A percentile compares a stretch with the other conserved stretches of the same genome.
Evolutionary conservation across 2,888 invertebrate genomes (phyloP).

Genomic region (Seira ritae): DNA sequence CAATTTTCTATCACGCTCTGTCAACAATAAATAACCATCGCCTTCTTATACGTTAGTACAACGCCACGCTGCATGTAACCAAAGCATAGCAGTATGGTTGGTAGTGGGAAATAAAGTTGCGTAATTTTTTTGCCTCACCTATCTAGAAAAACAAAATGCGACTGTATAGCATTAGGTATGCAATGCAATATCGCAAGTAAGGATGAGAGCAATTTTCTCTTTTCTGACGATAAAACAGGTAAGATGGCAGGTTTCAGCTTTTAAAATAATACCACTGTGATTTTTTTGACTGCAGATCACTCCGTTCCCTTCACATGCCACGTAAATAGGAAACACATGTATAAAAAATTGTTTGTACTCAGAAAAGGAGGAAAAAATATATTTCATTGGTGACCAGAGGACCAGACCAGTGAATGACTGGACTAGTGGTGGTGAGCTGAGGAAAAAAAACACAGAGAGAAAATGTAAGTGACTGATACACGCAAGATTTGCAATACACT

Average conservation of each 20-base stretch:
- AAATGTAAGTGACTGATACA: slow-evolving; percentile 15
- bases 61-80: no score
- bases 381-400: not conserved
- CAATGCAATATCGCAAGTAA: not conserved
- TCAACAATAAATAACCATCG: slow-evolving; percentile 49
- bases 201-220: not conserved
- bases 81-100: not conserved
- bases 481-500: slow-evolving; percentile 26
- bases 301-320: slow-evolving; percentile 29
- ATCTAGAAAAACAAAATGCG: not conserved
- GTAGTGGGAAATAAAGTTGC: not conserved
- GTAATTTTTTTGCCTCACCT: slow-evolving; percentile 1
- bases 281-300: slow-evolving; percentile 56
- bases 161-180: not conserved
- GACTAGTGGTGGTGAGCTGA: no score
- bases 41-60: not conserved
- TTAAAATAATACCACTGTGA: slow-evolving; percentile 34
- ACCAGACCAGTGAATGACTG: no score
- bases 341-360: not conserved
- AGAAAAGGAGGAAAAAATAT: not conserved
- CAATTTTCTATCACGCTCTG: slow-evolving; percentile 39
- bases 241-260: not conserved
- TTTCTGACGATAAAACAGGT: not conserved
- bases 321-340: not conserved
- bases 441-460: not conserved